Conservation (phyloP, 2,888 invertebrate species). For the Plebejus argus region DNA sequence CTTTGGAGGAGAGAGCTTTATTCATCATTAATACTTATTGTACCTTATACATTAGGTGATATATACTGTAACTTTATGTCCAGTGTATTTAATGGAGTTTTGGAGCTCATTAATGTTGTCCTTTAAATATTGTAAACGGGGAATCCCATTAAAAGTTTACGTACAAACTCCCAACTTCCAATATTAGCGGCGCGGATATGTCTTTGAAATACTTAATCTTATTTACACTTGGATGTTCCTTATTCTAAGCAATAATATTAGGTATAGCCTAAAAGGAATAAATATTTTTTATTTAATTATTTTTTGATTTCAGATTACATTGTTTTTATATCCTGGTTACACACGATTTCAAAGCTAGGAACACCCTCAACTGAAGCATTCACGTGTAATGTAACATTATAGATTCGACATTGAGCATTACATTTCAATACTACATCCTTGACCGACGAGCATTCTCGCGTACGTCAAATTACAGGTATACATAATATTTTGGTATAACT, state of each 20-base stretch:
- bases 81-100: background rate
- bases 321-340: too few species aligned
- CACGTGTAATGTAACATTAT: too few species aligned
- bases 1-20: background rate
- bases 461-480: too few species aligned
- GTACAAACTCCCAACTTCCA: constrained; percentile 7
- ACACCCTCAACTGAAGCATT: too few species aligned
- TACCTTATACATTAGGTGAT: background rate
- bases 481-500: too few species aligned
- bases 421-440: too few species aligned
- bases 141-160: constrained; percentile 25
- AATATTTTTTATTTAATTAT: too few species aligned
- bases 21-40: background rate
- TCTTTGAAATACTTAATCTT: constrained; percentile 23
- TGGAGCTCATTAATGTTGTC: constrained; percentile 4
- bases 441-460: too few species aligned
- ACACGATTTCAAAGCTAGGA: too few species aligned
- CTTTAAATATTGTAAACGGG: constrained; percentile 20
- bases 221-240: background rate
- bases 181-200: constrained; percentile 13
- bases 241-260: background rate
- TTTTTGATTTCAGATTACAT: too few species aligned
- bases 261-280: background rate
- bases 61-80: background rate
- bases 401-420: too few species aligned